Percentiles rank a stretch among this genome's conserved stretches.
phyloP scores from a whole-genome alignment of 1,140 invertebrate genomes.

The Octopus bimaculoides region DNA sequence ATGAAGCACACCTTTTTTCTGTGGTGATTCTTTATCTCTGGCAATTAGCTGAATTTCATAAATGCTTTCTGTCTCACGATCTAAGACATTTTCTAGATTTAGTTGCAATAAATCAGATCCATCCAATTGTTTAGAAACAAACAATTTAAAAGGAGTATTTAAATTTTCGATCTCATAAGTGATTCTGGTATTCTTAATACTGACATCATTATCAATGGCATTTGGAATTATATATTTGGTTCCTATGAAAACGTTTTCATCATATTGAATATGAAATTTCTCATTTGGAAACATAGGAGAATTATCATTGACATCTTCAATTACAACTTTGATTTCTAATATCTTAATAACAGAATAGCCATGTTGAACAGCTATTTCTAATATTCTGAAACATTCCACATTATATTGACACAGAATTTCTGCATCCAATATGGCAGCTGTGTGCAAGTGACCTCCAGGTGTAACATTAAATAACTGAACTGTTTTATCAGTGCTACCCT shows the following conservation, averaged over 20 bases:
- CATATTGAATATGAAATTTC: too few relatives aligned
- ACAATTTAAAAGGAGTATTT: neutral
- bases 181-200: neutral
- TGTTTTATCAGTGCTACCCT: too few relatives aligned
- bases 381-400: too few relatives aligned
- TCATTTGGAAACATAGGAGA: too few relatives aligned
- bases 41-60: neutral
- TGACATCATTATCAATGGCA: neutral
- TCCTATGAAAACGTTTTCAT: neutral
- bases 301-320: too few relatives aligned
- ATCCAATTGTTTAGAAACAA: neutral
- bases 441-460: too few relatives aligned
- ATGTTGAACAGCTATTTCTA: too few relatives aligned
- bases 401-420: too few relatives aligned
- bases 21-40: neutral
- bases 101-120: neutral
- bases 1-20: neutral
- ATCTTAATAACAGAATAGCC: too few relatives aligned
- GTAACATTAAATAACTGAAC: too few relatives aligned
- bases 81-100: neutral
- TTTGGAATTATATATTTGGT: neutral
- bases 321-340: too few relatives aligned
- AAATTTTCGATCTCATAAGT: neutral
- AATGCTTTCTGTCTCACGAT: neutral
- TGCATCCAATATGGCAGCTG: too few relatives aligned